phyloP scores from a whole-genome alignment of 1,140 invertebrate species.

The Stegodyphus dumicola region DNA sequence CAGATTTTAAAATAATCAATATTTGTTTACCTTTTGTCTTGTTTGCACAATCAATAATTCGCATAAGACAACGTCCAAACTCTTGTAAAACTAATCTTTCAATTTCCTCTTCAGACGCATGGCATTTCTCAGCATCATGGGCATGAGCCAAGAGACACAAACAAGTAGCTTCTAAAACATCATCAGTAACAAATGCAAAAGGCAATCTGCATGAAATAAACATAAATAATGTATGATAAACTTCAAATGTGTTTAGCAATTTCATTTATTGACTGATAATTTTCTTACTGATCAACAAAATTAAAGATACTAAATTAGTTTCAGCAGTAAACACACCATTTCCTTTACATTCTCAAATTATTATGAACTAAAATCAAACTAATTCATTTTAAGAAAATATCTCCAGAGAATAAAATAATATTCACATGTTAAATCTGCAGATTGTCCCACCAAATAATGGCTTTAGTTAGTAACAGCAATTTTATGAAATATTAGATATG shows the following conservation, averaged over 20 bases:
- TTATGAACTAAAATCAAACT: no score
- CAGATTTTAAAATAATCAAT: not conserved
- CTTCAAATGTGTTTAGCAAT: not conserved
- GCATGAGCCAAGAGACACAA: slow-evolving; percentile 94
- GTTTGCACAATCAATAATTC: slow-evolving; percentile 85
- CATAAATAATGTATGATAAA: slow-evolving; percentile 35
- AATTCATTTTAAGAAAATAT: no score
- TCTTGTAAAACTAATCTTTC: slow-evolving; percentile 91
- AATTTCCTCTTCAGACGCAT: slow-evolving; percentile 78
- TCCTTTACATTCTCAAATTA: no score
- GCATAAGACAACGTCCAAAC: slow-evolving; percentile 90
- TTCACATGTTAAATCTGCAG: no score
- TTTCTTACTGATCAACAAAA: not conserved
- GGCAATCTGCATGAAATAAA: slow-evolving; percentile 75
- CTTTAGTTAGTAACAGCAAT: no score
- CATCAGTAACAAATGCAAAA: slow-evolving; percentile 88
- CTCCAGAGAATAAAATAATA: no score
- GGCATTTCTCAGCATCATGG: slow-evolving; percentile 81
- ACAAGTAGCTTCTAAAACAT: slow-evolving; percentile 95
- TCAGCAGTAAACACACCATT: no score
- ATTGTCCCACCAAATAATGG: no score
- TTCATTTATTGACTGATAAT: not conserved
- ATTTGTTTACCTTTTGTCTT: slow-evolving; percentile 69
- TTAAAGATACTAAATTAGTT: not conserved
- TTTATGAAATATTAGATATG: no score